Percentiles rank a stretch among this genome's conserved stretches.
Conservation (phyloP, 2,888 invertebrate genomes). For the Ennomos fuscantarius region DNA sequence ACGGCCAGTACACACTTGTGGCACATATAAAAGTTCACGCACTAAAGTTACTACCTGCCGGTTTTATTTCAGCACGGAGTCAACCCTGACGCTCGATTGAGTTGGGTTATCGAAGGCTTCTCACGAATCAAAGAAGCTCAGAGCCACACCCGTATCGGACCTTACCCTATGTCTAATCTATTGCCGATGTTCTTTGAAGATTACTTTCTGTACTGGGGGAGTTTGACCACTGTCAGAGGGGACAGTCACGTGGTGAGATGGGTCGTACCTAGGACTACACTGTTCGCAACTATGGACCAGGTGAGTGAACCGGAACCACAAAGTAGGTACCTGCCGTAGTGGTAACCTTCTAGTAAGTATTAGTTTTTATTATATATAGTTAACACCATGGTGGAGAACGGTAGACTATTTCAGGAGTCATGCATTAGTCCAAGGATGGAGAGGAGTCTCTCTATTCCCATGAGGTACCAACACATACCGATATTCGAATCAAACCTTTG, state of each 20-base stretch:
- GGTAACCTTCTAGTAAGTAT: too few species aligned
- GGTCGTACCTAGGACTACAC: constrained; percentile 85
- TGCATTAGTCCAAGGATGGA: too few species aligned
- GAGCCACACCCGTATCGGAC: constrained; percentile 77
- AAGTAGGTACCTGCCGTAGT: background rate
- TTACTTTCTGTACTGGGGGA: constrained; percentile 88
- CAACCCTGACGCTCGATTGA: constrained; percentile 69
- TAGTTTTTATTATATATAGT: too few species aligned
- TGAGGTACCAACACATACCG: too few species aligned
- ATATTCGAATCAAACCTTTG: too few species aligned
- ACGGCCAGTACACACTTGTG: too few species aligned
- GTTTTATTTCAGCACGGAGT: constrained; percentile 74
- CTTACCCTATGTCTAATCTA: constrained; percentile 77
- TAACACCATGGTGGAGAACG: too few species aligned
- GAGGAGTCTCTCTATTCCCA: too few species aligned
- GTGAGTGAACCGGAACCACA: constrained; percentile 55
- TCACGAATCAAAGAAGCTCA: constrained; percentile 78
- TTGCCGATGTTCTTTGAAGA: constrained; percentile 85
- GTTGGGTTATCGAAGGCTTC: constrained; percentile 75
- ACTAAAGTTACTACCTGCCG: too few species aligned
- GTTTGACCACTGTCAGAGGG: constrained; percentile 71
- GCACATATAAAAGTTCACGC: too few species aligned
- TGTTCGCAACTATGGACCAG: constrained; percentile 86
- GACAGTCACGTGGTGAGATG: constrained; percentile 81
- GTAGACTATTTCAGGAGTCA: too few species aligned